A percentile compares a stretch with the other conserved stretches of the same genome.
These are phyloP conservation scores for Amphipyra tragopoginis DNA, from an alignment of 2,888 invertebrate genomes.

Conservation along the genomic window DNA sequence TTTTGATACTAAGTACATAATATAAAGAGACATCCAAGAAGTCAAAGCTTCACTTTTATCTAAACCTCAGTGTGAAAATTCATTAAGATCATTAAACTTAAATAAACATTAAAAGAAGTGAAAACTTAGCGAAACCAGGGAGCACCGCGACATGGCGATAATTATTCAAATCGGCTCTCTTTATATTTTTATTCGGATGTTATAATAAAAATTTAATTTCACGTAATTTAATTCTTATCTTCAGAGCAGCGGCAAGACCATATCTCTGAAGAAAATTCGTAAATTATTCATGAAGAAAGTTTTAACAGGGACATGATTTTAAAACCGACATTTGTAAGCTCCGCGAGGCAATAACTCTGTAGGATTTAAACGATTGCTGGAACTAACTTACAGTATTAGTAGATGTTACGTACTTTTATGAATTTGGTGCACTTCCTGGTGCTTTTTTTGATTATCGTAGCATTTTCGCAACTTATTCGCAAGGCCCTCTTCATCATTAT, in stretches of 20 bases:
- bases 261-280: constrained; percentile 88
- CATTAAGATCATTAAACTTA: constrained; percentile 47
- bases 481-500: too few species aligned
- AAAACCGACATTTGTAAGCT: constrained; percentile 88
- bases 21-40: too few species aligned
- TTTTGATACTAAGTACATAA: too few species aligned
- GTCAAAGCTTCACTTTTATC: neutral
- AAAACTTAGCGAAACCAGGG: constrained; percentile 69
- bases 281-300: constrained; percentile 90
- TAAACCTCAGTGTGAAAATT: constrained; percentile 26
- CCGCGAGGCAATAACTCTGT: constrained; percentile 74
- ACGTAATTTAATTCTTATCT: constrained; percentile 88
- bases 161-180: constrained; percentile 84
- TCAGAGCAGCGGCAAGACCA: constrained; percentile 82
- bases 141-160: constrained; percentile 65
- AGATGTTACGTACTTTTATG: constrained; percentile 38
- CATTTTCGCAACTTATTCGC: too few species aligned
- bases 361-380: constrained; percentile 63
- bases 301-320: constrained; percentile 88
- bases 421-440: constrained; percentile 3
- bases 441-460: neutral
- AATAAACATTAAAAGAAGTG: constrained; percentile 62
- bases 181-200: constrained; percentile 83
- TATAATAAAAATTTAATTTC: constrained; percentile 86
- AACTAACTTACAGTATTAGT: constrained; percentile 50